Evolutionary conservation across 2,113 vertebrate species (phyloP).

Genomic region (Toxotes chatareus): DNA sequence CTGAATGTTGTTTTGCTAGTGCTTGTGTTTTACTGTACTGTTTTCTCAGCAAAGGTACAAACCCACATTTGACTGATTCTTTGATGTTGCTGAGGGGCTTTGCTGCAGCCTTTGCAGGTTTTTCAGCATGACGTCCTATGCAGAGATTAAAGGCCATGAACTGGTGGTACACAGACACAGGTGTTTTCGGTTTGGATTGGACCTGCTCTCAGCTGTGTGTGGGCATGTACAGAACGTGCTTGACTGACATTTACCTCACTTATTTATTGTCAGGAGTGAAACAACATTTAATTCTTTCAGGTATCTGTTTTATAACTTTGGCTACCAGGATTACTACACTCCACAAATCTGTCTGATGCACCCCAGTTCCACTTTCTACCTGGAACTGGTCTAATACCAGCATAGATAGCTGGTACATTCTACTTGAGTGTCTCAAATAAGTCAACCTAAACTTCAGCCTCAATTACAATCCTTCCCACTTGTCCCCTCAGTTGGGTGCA

Average conservation of each 20-base stretch:
- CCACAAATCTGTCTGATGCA: background rate
- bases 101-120: background rate
- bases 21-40: background rate
- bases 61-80: background rate
- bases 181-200: constrained; percentile 25
- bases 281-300: background rate
- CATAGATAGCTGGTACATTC: background rate
- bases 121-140: background rate
- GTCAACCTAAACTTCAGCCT: background rate
- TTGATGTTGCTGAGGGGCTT: background rate
- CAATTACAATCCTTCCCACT: background rate
- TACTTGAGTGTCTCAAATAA: background rate
- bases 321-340: background rate
- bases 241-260: background rate
- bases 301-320: background rate
- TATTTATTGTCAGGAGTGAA: background rate
- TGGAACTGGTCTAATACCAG: background rate
- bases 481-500: constrained; percentile 7
- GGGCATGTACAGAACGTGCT: background rate
- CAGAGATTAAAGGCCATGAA: constrained; percentile 5
- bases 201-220: background rate
- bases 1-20: background rate
- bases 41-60: background rate
- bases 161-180: constrained; percentile 6
- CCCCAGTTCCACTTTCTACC: background rate